Evolutionary conservation across 2,888 invertebrate genomes (phyloP), one percentile per base, ranked within the genome.

Genomic region (Mayetiola destructor): DNA sequence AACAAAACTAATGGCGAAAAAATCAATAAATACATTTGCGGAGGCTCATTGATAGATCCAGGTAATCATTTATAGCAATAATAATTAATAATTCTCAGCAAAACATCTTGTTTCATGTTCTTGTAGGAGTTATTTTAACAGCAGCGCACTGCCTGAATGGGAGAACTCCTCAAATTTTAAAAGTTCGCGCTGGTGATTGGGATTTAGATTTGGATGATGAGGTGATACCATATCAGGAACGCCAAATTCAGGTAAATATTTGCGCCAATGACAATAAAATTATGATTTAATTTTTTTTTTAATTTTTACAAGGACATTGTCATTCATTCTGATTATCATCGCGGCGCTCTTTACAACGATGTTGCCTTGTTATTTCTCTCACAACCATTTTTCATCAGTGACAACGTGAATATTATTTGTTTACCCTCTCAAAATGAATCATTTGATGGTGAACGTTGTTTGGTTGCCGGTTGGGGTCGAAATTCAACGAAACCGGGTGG

Each of bases 381-480:
- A 0, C 62, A 71, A 10, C 80, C 84, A 0, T 73, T 85, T 37
- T 73, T 77, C 16, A 64, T 78, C 9, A 76, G 77, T 0, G 77
- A 79, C 21, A 83, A 87, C 66, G 79, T 87, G 1, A 81, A 81
- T 37, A 68, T 83, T 0, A 77, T 80, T 0, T 88, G 74, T 72
- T 73, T 81, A 40, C 80, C 82, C 0, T 75, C 76, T 0, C 64
- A 69, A 0, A 65, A 69, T 3, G 64, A 69, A 1, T 64, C 67
- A 5, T 73, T 76, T 59, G 76, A 77, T 58, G 72, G 72, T 5
- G 68, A 75, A 0, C 66, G 76, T 10, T 87, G 87, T 68, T 75
- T 79, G 59, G 85, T 84, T 80, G 80, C 20, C 58, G 85, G 85
- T 1, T 85, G 85, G 85, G 85, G 85, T 1, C 84, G 82, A 67